These are phyloP conservation scores for Vulpes lagopus DNA, from an alignment of 2,113 vertebrate species.

Conservation along the genomic window DNA sequence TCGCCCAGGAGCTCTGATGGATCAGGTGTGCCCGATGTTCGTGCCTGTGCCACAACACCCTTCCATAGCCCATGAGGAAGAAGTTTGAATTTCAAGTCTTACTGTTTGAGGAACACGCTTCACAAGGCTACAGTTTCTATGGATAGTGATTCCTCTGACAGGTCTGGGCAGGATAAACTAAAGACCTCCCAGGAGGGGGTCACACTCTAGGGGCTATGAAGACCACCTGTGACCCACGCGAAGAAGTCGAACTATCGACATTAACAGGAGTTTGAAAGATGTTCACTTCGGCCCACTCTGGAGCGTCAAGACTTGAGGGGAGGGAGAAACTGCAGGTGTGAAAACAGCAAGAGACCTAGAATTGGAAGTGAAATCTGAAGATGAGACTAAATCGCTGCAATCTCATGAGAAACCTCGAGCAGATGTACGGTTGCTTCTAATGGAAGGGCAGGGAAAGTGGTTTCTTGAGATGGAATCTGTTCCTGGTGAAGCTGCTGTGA, in stretches of 20 bases:
- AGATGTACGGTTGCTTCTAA: background rate
- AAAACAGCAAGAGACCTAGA: background rate
- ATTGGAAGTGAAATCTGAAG: background rate
- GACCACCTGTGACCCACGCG: background rate
- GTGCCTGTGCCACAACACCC: background rate
- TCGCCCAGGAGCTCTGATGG: background rate
- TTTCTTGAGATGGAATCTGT: background rate
- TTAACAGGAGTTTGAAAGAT: background rate
- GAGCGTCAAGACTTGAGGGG: background rate
- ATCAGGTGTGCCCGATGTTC: no score
- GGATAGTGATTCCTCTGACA: background rate
- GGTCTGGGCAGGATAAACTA: background rate
- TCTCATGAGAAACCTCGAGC: background rate
- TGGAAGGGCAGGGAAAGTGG: background rate
- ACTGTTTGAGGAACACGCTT: background rate
- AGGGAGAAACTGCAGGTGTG: background rate
- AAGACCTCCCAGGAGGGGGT: background rate
- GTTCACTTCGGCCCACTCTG: background rate
- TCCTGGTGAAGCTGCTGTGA: background rate
- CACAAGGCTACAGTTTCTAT: background rate
- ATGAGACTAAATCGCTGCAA: background rate
- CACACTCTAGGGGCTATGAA: background rate
- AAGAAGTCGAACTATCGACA: background rate
- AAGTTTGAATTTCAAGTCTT: background rate
- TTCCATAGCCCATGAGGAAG: background rate